Conservation (phyloP, 37 sponge, comb jelly and placozoan genomes). For the Ianthella basta region DNA sequence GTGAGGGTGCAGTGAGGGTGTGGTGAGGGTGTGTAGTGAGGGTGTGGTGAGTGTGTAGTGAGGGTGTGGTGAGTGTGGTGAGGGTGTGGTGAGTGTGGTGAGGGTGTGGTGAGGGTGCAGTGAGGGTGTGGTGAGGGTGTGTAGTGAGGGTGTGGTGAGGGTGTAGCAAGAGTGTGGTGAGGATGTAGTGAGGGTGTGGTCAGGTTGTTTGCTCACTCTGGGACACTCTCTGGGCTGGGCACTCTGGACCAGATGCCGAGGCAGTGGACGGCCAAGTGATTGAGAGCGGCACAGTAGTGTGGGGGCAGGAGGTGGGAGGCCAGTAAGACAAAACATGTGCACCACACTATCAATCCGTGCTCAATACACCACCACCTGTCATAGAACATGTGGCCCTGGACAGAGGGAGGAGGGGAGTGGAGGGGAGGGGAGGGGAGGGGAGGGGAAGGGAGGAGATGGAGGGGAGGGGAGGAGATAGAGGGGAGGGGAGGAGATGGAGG, state of each 20-base stretch:
- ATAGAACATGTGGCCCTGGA: conserved; percentile 68
- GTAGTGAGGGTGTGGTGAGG: no score
- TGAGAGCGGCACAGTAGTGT: conserved; percentile 65
- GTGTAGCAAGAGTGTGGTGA: no score
- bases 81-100: background rate
- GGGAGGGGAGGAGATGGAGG: background rate
- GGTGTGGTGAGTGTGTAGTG: background rate
- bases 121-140: no score
- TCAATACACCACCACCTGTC: conserved; percentile 86
- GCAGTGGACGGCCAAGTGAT: conserved; percentile 62
- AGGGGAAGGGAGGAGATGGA: no score
- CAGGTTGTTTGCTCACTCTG: conserved; percentile 1
- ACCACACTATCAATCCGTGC: conserved; percentile 76
- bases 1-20: background rate
- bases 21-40: background rate
- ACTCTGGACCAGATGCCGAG: conserved; percentile 73
- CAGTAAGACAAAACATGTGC: conserved; percentile 74
- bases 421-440: no score
- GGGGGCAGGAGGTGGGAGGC: conserved; percentile 75
- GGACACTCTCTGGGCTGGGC: background rate
- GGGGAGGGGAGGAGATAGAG: conserved; percentile 1
- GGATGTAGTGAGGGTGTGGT: background rate
- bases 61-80: background rate
- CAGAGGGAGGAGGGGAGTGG: background rate
- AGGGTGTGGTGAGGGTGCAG: no score